phyloP scores from a whole-genome alignment of 2,113 vertebrate genomes.

The Hystrix cristata region DNA sequence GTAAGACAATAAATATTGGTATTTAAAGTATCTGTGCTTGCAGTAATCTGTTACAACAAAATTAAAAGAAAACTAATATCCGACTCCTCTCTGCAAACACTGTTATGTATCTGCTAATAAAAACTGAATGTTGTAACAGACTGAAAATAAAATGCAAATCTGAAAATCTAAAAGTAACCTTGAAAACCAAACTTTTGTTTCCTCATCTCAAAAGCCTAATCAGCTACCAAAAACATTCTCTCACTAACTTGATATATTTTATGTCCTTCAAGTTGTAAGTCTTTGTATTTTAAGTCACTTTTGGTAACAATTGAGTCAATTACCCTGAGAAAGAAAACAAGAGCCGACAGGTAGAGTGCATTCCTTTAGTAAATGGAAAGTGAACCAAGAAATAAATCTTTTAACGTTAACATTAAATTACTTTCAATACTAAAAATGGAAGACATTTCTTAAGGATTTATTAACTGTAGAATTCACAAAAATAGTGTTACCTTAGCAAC shows the following conservation, averaged over 20 bases:
- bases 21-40: not conserved
- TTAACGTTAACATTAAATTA: conserved; percentile 67
- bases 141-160: not conserved
- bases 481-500: conserved; percentile 82
- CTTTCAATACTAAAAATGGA: conserved; percentile 72
- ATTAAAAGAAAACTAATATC: not conserved
- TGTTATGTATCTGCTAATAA: not conserved
- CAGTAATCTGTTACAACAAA: not conserved
- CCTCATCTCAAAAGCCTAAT: not conserved
- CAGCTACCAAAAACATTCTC: not conserved
- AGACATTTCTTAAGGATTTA: conserved; percentile 80
- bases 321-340: conserved; percentile 7
- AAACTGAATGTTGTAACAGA: not conserved
- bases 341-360: not conserved
- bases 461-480: conserved; percentile 74
- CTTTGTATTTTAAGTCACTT: not conserved
- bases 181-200: not conserved
- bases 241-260: not conserved
- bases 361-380: conserved; percentile 54
- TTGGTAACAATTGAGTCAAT: not conserved
- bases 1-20: not conserved
- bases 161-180: not conserved
- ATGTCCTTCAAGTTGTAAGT: not conserved
- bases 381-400: conserved; percentile 63
- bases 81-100: not conserved